A percentile compares a stretch with the other conserved stretches of the same genome.
phyloP scores from a whole-genome alignment of 2,888 invertebrate species.

The Amiota communis region DNA sequence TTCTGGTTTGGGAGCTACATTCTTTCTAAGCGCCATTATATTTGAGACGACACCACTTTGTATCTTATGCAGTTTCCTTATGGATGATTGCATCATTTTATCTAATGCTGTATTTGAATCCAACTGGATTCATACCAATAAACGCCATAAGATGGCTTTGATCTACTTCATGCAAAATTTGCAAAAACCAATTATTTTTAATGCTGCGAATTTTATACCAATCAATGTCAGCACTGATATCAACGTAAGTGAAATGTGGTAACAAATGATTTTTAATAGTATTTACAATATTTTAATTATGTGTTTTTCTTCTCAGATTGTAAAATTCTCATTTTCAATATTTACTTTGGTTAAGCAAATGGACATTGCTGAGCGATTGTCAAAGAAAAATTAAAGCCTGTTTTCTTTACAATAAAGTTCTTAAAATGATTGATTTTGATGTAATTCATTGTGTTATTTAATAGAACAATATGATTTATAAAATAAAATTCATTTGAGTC shows the following conservation, averaged over 20 bases:
- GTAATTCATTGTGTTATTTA: no score
- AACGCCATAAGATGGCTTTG: no score
- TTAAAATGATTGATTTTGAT: no score
- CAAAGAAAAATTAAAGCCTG: not conserved
- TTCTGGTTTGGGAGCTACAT: constrained; percentile 38
- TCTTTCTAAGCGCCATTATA: constrained; percentile 38
- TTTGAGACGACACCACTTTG: constrained; percentile 46
- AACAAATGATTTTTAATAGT: not conserved
- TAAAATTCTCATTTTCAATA: constrained; percentile 49
- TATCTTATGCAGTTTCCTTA: constrained; percentile 41
- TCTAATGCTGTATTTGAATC: constrained; percentile 30
- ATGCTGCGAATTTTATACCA: no score
- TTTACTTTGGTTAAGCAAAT: constrained; percentile 49
- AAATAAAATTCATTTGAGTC: no score
- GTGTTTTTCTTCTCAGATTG: constrained; percentile 38
- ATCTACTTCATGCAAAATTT: no score
- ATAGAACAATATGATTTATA: no score
- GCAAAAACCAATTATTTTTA: no score
- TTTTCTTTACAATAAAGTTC: no score
- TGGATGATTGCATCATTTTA: constrained; percentile 42
- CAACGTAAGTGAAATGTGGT: constrained; percentile 41
- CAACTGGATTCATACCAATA: no score
- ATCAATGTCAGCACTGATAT: no score
- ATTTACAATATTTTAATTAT: no score
- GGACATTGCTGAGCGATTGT: constrained; percentile 38